Percentiles rank a stretch among this genome's conserved stretches.
phyloP scores from a whole-genome alignment of 2,797 vertebrate species.

The Girardinus metallicus region DNA sequence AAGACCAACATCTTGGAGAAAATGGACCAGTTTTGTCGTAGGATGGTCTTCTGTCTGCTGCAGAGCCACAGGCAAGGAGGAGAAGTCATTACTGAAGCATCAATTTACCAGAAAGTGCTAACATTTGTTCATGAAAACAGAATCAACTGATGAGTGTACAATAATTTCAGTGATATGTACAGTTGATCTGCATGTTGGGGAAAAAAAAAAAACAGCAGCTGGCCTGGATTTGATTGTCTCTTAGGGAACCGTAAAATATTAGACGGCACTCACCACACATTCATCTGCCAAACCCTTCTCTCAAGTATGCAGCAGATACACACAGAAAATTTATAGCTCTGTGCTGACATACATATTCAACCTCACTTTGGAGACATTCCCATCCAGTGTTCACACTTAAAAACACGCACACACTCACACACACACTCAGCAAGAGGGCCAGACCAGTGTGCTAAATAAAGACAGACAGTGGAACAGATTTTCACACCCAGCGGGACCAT shows the following conservation, averaged over 20 bases:
- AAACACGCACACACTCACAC: slow-evolving; percentile 26
- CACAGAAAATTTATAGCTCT: slow-evolving; percentile 24
- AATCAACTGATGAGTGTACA: slow-evolving; percentile 27
- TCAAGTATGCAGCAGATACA: background rate
- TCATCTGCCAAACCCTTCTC: slow-evolving; percentile 19
- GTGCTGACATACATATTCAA: slow-evolving; percentile 44
- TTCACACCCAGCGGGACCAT: slow-evolving; percentile 72
- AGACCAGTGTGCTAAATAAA: slow-evolving; percentile 73
- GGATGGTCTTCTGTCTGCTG: slow-evolving; percentile 56
- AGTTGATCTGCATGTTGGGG: slow-evolving; percentile 1
- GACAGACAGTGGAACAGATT: slow-evolving; percentile 77
- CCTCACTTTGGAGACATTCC: slow-evolving; percentile 44
- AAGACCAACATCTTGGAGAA: slow-evolving; percentile 14
- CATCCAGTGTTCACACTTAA: background rate
- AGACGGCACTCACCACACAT: slow-evolving; percentile 15
- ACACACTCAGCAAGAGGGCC: slow-evolving; percentile 26
- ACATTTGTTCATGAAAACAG: slow-evolving; percentile 16
- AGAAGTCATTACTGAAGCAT: slow-evolving; percentile 38
- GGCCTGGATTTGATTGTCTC: slow-evolving; percentile 65
- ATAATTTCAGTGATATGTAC: background rate
- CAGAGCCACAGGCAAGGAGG: slow-evolving; percentile 36
- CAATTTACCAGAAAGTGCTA: slow-evolving; percentile 55
- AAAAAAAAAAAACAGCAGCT: slow-evolving; percentile 32
- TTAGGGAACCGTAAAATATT: slow-evolving; percentile 56
- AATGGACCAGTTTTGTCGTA: slow-evolving; percentile 41